Evolutionary conservation across 2,113 vertebrate species (phyloP).

Genomic region (Tenrec ecaudatus): DNA sequence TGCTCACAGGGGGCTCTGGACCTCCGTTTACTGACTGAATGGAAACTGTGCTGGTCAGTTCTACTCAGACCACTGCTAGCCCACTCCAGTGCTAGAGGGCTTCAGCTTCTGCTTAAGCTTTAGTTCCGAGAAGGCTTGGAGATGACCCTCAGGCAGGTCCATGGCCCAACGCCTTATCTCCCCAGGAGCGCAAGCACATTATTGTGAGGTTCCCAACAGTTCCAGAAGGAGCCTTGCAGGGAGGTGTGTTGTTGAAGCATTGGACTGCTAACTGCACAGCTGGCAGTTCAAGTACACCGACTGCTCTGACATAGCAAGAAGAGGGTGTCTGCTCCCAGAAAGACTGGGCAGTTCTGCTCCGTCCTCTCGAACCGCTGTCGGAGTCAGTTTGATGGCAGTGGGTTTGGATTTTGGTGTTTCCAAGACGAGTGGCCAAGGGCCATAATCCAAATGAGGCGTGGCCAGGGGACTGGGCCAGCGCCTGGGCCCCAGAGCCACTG

Average conservation of each 20-base stretch:
- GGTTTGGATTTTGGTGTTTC: neutral
- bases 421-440: neutral
- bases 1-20: neutral
- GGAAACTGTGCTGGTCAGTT: too few relatives aligned
- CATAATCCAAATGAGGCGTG: neutral
- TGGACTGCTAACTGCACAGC: neutral
- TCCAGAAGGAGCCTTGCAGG: neutral
- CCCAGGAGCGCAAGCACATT: neutral
- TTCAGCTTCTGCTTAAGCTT: neutral
- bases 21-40: neutral
- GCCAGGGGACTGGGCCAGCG: neutral
- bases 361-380: neutral
- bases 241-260: too few relatives aligned
- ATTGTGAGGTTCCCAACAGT: neutral
- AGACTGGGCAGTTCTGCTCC: neutral
- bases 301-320: neutral
- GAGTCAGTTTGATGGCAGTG: too few relatives aligned
- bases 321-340: neutral
- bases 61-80: too few relatives aligned
- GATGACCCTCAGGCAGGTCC: neutral
- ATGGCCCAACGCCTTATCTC: neutral
- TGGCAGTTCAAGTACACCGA: neutral
- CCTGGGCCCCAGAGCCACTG: neutral
- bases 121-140: neutral
- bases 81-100: neutral